Evolutionary conservation across 2,113 vertebrate genomes (phyloP), one percentile per base, ranked within the genome.

Genomic region (Chunga burmeisteri): DNA sequence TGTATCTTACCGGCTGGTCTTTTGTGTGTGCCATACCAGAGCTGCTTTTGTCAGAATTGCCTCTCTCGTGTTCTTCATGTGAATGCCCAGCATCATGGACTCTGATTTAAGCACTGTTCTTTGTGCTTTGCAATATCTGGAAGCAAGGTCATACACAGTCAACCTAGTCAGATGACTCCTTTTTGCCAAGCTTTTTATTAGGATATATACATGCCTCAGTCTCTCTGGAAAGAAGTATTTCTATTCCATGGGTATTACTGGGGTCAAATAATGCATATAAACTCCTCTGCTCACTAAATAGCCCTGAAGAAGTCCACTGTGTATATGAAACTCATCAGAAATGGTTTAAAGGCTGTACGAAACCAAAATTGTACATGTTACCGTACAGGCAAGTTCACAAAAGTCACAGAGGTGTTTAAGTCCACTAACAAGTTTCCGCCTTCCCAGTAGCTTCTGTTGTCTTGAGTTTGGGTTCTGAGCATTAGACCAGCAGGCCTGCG

Each of bases 11-110:
- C 3, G 4, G 5, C 13, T 68, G 15, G 25, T 53, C 14, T 72
- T 50, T 30, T 13, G 27, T 1, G 0, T 65, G 29, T 63, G 13
- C 25, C 4, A 2, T 55, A 8, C 14, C 1, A 1, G 18, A 86
- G 14, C 27, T 75, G 10, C 42, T 75, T 53, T 86, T 55, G 38
- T 22, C 32, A 59, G 25, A 47, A 55, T 13, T 77, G 25, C 22
- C 4, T 53, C 34, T 87, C 77, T 27, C 1, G 8, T 27, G 68
- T 86, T 77, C 7, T 65, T 84, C 26, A 17, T 46, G 8, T 53
- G 34, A 66, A 15, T 4, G 6, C 6, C 14, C 90, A 66, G 17
- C 29, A 63, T 47, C 2, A 2, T 16, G 15, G 49, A 25, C 18
- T 85, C 17, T 11, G 13, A 75, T 63, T 71, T 50, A 55, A 72